Percentiles rank a stretch among this genome's conserved stretches.
Conservation (phyloP, 2,888 invertebrate genomes). For the Beris morrisii region DNA sequence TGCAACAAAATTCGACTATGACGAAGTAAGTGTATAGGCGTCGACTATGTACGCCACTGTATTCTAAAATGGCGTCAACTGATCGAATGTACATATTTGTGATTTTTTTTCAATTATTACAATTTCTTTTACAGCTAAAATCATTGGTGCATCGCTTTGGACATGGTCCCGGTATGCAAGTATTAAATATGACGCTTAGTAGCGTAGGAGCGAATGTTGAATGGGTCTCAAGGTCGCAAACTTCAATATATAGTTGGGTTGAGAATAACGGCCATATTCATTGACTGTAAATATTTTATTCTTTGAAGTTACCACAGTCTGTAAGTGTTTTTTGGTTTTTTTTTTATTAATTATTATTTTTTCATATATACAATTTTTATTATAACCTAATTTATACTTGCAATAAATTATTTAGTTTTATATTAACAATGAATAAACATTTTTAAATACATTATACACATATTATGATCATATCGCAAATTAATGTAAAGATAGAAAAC, state of each 20-base stretch:
- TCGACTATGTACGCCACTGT: not conserved
- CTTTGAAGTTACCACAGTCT: slow-evolving; percentile 17
- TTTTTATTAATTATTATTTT: no score
- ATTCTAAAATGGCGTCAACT: not conserved
- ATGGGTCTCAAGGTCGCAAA: slow-evolving; percentile 55
- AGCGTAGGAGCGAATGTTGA: slow-evolving; percentile 57
- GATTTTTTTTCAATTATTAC: not conserved
- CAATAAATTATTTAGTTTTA: no score
- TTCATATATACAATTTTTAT: no score
- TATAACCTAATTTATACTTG: no score
- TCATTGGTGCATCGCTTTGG: slow-evolving; percentile 56
- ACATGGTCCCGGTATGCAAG: slow-evolving; percentile 55
- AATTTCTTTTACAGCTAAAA: slow-evolving; percentile 48
- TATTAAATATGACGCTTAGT: slow-evolving; percentile 56
- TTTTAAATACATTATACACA: slow-evolving; percentile 21
- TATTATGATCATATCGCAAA: slow-evolving; percentile 32
- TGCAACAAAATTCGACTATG: slow-evolving; percentile 57
- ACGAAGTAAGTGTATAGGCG: slow-evolving; percentile 48
- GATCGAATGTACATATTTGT: not conserved
- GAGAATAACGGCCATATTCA: slow-evolving; percentile 53
- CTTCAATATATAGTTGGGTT: slow-evolving; percentile 56
- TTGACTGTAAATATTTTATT: slow-evolving; percentile 42
- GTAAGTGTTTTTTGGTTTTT: no score
- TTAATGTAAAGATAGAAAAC: slow-evolving; percentile 21
- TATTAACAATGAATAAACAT: no score